Conservation (phyloP, 2,797 vertebrate genomes). For the Cichlasoma orientale region DNA sequence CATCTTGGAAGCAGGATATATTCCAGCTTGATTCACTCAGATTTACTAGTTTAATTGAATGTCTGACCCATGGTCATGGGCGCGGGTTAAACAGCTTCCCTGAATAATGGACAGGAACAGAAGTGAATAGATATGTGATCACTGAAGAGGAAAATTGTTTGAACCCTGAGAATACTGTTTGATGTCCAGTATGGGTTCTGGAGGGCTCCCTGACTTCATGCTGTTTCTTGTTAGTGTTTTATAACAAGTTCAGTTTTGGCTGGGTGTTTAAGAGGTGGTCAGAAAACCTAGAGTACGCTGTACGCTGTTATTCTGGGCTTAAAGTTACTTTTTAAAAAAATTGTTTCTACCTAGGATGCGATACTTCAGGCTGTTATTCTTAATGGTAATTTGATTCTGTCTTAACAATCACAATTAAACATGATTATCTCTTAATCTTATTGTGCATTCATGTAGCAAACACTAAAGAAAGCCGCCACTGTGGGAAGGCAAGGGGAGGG, state of each 20-base stretch:
- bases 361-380: background rate
- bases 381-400: background rate
- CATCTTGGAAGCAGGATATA: slow-evolving; percentile 62
- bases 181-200: slow-evolving; percentile 66
- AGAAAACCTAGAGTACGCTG: slow-evolving; percentile 6
- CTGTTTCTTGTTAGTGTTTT: slow-evolving; percentile 63
- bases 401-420: background rate
- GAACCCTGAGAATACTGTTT: slow-evolving; percentile 65
- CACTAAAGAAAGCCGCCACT: background rate
- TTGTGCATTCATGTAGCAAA: background rate
- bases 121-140: slow-evolving; percentile 51
- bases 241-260: slow-evolving; percentile 50
- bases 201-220: slow-evolving; percentile 58
- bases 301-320: background rate
- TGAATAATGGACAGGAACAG: slow-evolving; percentile 47
- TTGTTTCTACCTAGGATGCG: background rate
- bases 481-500: background rate
- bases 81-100: slow-evolving; percentile 52
- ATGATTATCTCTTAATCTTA: slow-evolving; percentile 2
- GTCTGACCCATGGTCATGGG: slow-evolving; percentile 49
- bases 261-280: slow-evolving; percentile 25
- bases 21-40: slow-evolving; percentile 65
- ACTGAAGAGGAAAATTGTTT: slow-evolving; percentile 68
- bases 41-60: slow-evolving; percentile 69
- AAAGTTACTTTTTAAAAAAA: background rate